A percentile compares a stretch with the other conserved stretches of the same genome.
These are phyloP conservation scores for Amphiura filiformis DNA, from an alignment of 35 echinoderm and acorn worm species.

Conservation along the genomic window DNA sequence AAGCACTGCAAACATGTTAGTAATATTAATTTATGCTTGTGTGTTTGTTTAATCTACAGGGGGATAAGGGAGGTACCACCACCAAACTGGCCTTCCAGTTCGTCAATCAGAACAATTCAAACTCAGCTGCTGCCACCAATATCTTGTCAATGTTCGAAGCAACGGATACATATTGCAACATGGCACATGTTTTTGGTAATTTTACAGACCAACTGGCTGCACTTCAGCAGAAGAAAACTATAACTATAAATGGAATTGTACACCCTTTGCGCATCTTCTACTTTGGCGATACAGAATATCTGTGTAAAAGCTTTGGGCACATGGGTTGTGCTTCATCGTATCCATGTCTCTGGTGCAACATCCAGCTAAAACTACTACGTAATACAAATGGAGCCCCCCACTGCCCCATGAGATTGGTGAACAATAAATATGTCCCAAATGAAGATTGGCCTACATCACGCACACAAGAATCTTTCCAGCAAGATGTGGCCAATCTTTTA, in stretches of 20 bases:
- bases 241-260: background rate
- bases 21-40: too few species aligned
- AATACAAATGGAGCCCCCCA: background rate
- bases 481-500: background rate
- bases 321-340: background rate
- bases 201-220: background rate
- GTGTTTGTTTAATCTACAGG: too few species aligned
- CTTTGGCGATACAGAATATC: background rate
- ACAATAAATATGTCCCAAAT: too few species aligned
- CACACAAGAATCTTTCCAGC: background rate
- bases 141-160: background rate
- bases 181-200: background rate
- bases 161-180: background rate
- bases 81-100: background rate
- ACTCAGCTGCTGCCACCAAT: background rate
- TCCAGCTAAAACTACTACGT: background rate
- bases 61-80: background rate
- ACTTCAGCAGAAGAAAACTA: background rate
- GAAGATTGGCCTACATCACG: background rate
- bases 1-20: too few species aligned
- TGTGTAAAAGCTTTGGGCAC: background rate
- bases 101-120: background rate
- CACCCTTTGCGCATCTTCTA: background rate
- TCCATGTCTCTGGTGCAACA: background rate
- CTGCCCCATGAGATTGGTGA: too few species aligned